Conservation (phyloP, 2,888 invertebrate genomes). For the Chalcosyrphus nemorum region DNA sequence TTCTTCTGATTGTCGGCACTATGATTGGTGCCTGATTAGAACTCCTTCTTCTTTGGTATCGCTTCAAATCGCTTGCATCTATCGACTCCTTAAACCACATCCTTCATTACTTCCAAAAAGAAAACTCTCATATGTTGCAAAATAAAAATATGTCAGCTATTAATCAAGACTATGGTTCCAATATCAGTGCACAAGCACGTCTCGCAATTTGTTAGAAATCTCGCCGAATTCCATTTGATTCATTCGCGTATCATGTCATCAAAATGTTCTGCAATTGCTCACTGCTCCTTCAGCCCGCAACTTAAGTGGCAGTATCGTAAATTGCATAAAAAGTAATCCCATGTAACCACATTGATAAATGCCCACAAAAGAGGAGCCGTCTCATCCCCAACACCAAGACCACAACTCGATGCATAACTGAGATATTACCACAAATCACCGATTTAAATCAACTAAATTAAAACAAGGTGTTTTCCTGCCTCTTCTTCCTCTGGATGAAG, state of each 20-base stretch:
- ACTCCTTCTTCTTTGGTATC: too few species aligned
- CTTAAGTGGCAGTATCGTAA: slow-evolving; percentile 1
- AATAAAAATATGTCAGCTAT: too few species aligned
- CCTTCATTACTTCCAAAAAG: too few species aligned
- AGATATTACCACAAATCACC: slow-evolving; percentile 69
- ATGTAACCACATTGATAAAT: slow-evolving; percentile 47
- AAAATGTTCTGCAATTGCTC: not conserved
- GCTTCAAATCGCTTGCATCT: too few species aligned
- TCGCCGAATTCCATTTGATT: not conserved
- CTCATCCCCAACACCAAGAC: not conserved
- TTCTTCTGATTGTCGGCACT: too few species aligned
- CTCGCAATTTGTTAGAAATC: too few species aligned
- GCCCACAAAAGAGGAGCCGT: not conserved
- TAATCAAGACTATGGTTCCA: too few species aligned
- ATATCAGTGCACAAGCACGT: too few species aligned
- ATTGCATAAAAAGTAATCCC: not conserved
- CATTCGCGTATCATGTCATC: not conserved
- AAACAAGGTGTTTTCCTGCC: slow-evolving; percentile 57
- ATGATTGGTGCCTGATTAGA: too few species aligned
- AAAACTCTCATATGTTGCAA: too few species aligned
- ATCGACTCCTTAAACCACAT: too few species aligned
- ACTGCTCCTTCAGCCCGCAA: not conserved
- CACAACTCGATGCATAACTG: slow-evolving; percentile 43
- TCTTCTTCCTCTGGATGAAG: not conserved
- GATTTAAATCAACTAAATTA: slow-evolving; percentile 70